phyloP scores from a whole-genome alignment of 2,797 vertebrate species.

The Balearica regulorum region DNA sequence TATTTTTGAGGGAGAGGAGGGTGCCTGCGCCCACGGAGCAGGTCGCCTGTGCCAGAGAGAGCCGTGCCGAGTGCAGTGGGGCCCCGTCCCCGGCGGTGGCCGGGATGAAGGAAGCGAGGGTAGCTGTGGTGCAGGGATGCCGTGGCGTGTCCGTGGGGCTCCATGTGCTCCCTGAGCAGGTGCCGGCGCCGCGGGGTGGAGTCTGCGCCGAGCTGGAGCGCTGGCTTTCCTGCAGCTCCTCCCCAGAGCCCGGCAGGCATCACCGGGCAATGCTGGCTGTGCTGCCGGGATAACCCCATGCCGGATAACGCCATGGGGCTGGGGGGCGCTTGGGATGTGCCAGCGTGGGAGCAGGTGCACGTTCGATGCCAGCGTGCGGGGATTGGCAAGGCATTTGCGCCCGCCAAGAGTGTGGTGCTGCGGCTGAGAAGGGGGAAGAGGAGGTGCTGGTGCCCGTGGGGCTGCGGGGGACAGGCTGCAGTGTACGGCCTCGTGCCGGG shows the following conservation, averaged over 20 bases:
- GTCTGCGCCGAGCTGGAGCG: accelerated
- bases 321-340: accelerated
- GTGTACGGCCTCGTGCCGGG: accelerated
- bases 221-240: not conserved
- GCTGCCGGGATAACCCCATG: not conserved
- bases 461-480: not conserved
- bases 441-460: not conserved
- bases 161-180: not conserved
- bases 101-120: not conserved
- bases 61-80: accelerated
- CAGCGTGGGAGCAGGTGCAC: accelerated
- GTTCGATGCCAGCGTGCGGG: accelerated
- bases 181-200: not conserved
- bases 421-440: not conserved
- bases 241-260: not conserved
- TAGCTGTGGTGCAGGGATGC: not conserved
- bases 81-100: not conserved
- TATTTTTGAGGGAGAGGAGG: not conserved
- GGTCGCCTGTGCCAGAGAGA: accelerated
- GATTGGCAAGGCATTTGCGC: accelerated
- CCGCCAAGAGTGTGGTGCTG: accelerated
- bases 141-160: not conserved
- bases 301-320: accelerated
- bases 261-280: not conserved
- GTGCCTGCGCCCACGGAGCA: not conserved